These are phyloP conservation scores for Clarias platycephalus DNA, from an alignment of 2,797 vertebrate species.

Conservation along the genomic window DNA sequence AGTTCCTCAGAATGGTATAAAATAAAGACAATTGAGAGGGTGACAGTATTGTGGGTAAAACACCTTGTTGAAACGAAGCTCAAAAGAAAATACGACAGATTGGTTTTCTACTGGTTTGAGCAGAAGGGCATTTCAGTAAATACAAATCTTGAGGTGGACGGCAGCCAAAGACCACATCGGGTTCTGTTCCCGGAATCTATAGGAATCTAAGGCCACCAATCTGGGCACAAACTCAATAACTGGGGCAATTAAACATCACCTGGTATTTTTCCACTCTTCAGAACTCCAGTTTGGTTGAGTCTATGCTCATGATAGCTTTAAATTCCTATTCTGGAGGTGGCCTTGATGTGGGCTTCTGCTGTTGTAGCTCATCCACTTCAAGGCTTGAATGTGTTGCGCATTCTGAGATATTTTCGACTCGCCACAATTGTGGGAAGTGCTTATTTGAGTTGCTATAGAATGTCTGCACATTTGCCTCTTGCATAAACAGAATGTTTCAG, in stretches of 20 bases:
- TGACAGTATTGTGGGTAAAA: background rate
- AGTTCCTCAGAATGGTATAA: background rate
- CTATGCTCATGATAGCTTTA: background rate
- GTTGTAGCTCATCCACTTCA: background rate
- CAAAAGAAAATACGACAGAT: background rate
- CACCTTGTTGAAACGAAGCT: background rate
- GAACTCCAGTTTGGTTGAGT: background rate
- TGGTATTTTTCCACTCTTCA: background rate
- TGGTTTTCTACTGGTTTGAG: background rate
- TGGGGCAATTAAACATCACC: background rate
- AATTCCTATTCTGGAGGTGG: background rate
- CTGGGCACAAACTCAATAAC: background rate
- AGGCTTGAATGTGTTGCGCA: background rate
- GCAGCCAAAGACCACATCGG: background rate
- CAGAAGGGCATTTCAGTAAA: background rate
- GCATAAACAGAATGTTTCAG: background rate
- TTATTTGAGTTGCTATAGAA: background rate
- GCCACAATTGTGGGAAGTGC: background rate
- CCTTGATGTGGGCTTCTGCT: background rate
- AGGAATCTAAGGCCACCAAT: background rate
- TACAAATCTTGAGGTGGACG: background rate
- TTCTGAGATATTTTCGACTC: background rate
- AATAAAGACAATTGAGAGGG: background rate
- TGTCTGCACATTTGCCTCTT: background rate
- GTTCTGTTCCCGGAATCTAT: background rate